These are phyloP conservation scores for Brachionus koreanus DNA, from an alignment of 1,140 invertebrate genomes.

Conservation along the genomic window DNA sequence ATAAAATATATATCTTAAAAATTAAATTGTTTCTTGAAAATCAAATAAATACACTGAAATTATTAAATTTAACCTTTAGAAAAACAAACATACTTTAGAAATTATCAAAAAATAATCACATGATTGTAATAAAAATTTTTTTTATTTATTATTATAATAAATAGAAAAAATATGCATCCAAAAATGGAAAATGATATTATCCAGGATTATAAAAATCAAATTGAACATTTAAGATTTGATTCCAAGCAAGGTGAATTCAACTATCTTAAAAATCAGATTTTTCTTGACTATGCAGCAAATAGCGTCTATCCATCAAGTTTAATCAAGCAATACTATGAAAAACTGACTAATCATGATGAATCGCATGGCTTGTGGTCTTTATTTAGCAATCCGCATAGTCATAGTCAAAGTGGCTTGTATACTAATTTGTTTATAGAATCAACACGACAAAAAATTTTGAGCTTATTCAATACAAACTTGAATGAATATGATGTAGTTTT, in stretches of 20 bases:
- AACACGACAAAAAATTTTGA: conserved; percentile 71
- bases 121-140: conserved; percentile 41
- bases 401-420: conserved; percentile 66
- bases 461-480: conserved; percentile 74
- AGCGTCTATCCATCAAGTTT: conserved; percentile 75
- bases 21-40: too few species aligned
- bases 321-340: conserved; percentile 67
- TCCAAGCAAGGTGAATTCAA: conserved; percentile 9
- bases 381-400: conserved; percentile 82
- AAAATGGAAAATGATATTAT: background rate
- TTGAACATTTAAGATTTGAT: conserved; percentile 45
- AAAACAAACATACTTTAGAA: too few species aligned
- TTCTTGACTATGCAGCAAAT: conserved; percentile 84
- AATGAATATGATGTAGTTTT: conserved; percentile 83
- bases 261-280: conserved; percentile 62
- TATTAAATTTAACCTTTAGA: too few species aligned
- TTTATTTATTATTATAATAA: conserved; percentile 38
- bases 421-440: conserved; percentile 76
- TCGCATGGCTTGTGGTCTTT: conserved; percentile 53
- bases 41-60: too few species aligned
- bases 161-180: background rate
- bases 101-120: background rate
- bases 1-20: too few species aligned
- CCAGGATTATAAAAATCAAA: background rate
- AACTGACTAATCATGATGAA: conserved; percentile 62